Evolutionary conservation across 2,888 invertebrate genomes (phyloP), one percentile per base, ranked within the genome.

Genomic region (Drosophila austrosaltans): DNA sequence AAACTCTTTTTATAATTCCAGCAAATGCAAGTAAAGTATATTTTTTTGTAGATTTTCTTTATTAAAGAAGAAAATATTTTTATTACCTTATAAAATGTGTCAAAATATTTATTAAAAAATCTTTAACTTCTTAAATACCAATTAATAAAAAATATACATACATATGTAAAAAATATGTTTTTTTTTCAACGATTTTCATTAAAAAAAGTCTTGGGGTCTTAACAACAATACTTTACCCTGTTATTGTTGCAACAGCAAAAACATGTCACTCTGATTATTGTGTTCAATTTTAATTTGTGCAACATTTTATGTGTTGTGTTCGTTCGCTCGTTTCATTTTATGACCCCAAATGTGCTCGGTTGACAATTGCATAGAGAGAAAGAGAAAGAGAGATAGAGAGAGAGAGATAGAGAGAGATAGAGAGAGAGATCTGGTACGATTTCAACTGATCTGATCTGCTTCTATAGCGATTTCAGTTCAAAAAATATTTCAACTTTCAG

Each of bases 241-340:
- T 12, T 36, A 5, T 10, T 57, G 12, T 57, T 30, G 20, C 7
- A 25, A 30, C 48, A 61, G 57, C 66, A 70, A 63, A 68, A 84
- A 77, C 82, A 86, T 84, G 79, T 79, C 65, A 66, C 84, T 68
- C 76, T 84, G 84, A 84, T 88, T 84, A 88, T 84, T 83, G 84
- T 88, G 84, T 72, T 83, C 87, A 81, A 79, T 81, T 84, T 84
- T 79, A 88, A 88, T 84, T 84, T 84, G 82, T 82, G 83, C 78
- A 85, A 83, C 87, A 84, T 82, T 82, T 82, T 76, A 77, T 78
- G 80, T 54, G 44, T 53, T 28, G 63, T 30, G 57, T 62, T 69
- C 48, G 20, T 71, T 72, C 72, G 72, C 71, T 71, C 71, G 74
- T 59, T 73, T 73, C 54, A 67, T 67, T 73, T 73, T 67, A 73